Evolutionary conservation across 2,888 invertebrate genomes (phyloP), one percentile per base, ranked within the genome.

Genomic region (Meliscaeva auricollis): DNA sequence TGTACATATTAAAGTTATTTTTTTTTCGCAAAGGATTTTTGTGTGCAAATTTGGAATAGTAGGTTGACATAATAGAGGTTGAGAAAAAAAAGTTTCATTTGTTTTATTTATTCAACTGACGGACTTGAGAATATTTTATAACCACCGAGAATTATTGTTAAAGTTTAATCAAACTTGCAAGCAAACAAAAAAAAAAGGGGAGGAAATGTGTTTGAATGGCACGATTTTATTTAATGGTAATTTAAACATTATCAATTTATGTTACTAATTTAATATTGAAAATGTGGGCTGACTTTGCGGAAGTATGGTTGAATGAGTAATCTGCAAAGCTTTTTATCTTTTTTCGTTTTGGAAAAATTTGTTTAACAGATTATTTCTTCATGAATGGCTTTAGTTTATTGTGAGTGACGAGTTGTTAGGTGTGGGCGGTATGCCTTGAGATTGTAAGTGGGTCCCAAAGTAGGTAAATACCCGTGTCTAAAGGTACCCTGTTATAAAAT

Each of bases 21-120:
- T 6, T n/a, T 76, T 68, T 17, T 17, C 26, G 26, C 26, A 1
- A 54, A 50, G n/a, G 58, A 44, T 68, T 60, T 30, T 30, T 70
- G 30, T 69, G 32, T 52, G 52, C 22, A 41, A 54, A 1, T 41
- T 60, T 30, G 2, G 3, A 0, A 5, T 1, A 46, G 17, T 44
- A 46, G 9, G 6, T 22, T 22, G 3, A n/a, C 20, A 50, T 7
- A 32, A 50, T 50, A 22, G 13, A 50, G 15, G 1, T 54, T 54
- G 15, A 17, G 9, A 46, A 41, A 62, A 30, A 62, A 20, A 3
- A 41, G 13, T n/a, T 22, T 1, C 8, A 5, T 48, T 17, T 48
- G 30, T 15, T 38, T 58, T 38, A 38, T 58, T 38, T 38, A 38
- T 15, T 38, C 20, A 35, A 35, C 35, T 35, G 26, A 8, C 30